Evolutionary conservation across 2,797 vertebrate species (phyloP).

Genomic region (Paratrypauchen microcephalus): DNA sequence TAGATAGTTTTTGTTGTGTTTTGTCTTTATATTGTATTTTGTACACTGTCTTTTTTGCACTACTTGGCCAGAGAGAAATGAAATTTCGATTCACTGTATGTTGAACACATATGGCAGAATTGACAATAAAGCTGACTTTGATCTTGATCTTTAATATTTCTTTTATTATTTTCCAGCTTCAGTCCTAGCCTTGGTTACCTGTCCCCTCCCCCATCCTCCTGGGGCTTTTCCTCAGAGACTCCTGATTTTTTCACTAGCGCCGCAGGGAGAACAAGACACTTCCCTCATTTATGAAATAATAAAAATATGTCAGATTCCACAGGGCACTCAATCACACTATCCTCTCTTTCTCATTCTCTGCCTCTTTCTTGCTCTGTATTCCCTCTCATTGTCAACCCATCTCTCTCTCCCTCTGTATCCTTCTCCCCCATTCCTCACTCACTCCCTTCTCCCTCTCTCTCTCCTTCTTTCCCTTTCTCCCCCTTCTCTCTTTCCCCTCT

Average conservation of each 20-base stretch:
- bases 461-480: too few relatives aligned
- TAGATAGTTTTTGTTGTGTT: too few relatives aligned
- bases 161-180: not conserved
- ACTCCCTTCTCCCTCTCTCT: too few relatives aligned
- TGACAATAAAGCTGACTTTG: too few relatives aligned
- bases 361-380: not conserved
- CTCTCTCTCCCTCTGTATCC: not conserved
- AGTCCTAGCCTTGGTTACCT: not conserved
- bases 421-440: not conserved
- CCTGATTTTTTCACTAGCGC: not conserved
- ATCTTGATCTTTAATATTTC: too few relatives aligned
- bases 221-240: not conserved
- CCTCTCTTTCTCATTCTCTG: not conserved
- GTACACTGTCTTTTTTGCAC: too few relatives aligned
- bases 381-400: not conserved
- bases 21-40: too few relatives aligned
- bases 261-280: constrained; percentile 6
- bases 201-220: not conserved
- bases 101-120: too few relatives aligned
- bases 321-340: not conserved
- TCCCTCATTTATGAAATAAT: constrained; percentile 29
- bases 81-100: too few relatives aligned
- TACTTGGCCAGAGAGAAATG: too few relatives aligned
- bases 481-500: too few relatives aligned
- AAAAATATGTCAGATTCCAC: constrained; percentile 6